Percentiles rank a stretch among this genome's conserved stretches.
phyloP scores from a whole-genome alignment of 30 jellyfish, hydroid and myxozoan species.

The Catostylus mosaicus region DNA sequence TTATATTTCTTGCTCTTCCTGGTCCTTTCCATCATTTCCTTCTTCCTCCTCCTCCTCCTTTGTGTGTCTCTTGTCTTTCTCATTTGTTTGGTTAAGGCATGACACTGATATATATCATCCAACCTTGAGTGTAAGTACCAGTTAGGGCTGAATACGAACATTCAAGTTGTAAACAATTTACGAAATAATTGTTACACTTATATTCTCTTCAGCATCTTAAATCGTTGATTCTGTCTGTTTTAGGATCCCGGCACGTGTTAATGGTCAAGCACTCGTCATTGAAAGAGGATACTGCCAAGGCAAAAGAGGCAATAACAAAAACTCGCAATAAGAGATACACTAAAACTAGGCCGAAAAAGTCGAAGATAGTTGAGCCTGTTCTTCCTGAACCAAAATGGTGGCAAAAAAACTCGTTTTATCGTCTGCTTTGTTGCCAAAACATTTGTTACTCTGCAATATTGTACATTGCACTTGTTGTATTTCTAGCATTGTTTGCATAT shows the following conservation, averaged over 20 bases:
- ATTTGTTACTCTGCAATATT: constrained; percentile 35
- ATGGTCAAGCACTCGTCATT: constrained; percentile 70
- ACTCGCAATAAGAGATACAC: constrained; percentile 65
- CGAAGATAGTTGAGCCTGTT: constrained; percentile 1
- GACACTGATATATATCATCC: no score
- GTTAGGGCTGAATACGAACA: no score
- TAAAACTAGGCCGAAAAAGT: constrained; percentile 52
- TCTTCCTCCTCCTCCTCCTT: no score
- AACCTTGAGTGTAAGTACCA: no score
- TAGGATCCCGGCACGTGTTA: constrained; percentile 70
- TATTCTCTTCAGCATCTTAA: no score
- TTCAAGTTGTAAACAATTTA: no score
- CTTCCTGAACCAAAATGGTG: constrained; percentile 63
- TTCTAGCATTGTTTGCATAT: constrained; percentile 38
- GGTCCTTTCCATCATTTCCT: no score
- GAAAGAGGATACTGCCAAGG: constrained; percentile 57
- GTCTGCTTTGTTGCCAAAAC: constrained; percentile 62
- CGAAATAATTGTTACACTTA: no score
- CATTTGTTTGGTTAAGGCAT: no score
- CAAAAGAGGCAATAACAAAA: constrained; percentile 54
- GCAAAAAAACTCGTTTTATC: constrained; percentile 43
- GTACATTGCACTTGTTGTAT: constrained; percentile 34
- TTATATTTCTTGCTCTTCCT: no score
- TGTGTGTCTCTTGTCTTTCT: no score
- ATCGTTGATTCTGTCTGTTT: constrained; percentile 3